Conservation (phyloP, 2,113 vertebrate species). For the Coregonus clupeaformis region DNA sequence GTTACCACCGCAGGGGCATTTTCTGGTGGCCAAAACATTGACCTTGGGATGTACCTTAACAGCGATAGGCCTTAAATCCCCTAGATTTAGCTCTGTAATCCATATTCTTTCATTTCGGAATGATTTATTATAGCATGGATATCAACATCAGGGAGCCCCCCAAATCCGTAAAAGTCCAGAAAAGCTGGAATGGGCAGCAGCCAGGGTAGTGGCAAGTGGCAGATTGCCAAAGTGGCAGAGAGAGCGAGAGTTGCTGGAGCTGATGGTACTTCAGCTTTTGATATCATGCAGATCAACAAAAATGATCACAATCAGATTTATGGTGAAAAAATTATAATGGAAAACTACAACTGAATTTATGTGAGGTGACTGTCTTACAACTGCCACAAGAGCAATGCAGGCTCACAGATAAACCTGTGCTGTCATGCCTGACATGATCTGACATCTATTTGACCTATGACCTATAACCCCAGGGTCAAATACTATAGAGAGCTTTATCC, state of each 20-base stretch:
- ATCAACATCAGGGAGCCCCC: neutral
- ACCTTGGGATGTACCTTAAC: slow-evolving; percentile 38
- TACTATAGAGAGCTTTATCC: slow-evolving; percentile 32
- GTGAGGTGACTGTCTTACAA: no score
- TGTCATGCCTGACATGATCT: slow-evolving; percentile 13
- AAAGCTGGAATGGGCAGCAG: no score
- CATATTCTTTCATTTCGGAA: neutral
- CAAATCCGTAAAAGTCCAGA: neutral
- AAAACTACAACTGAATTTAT: no score
- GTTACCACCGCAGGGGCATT: slow-evolving; percentile 35
- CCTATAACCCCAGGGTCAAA: neutral
- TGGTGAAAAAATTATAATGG: no score
- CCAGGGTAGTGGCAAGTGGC: no score
- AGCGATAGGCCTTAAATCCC: neutral
- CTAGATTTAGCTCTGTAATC: neutral
- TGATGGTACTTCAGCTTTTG: no score
- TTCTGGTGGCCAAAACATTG: slow-evolving; percentile 20
- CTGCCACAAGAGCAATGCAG: neutral
- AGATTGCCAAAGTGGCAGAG: no score
- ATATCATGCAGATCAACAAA: no score
- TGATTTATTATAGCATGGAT: neutral
- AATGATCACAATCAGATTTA: no score
- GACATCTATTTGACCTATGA: slow-evolving; percentile 13
- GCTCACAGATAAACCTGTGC: slow-evolving; percentile 33
- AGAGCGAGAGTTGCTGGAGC: no score